Evolutionary conservation across 1,140 invertebrate species (phyloP), one percentile per base, ranked within the genome.

Genomic region (Caenorhabditis remanei): DNA sequence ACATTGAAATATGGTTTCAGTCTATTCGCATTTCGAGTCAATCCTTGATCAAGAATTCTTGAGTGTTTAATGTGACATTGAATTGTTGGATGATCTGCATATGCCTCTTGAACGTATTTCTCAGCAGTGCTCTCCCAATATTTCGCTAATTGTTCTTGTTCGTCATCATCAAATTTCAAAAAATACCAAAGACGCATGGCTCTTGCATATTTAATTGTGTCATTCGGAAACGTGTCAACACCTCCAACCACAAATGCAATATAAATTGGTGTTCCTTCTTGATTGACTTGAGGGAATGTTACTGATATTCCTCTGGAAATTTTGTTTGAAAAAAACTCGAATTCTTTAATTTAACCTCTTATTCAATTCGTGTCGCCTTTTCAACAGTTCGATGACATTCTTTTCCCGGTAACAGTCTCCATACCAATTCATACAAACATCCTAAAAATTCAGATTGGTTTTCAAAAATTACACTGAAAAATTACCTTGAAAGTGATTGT

Each of bases 51-150:
- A 21, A 92, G 88, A 41, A 90, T 92, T 53, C 91, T 85, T 16
- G 91, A 92, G 79, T 92, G 92, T 71, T 92, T 92, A n/a, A 90
- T 86, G 84, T 92, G 92, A 40, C 91, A 90, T 90, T 91, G 55
- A 65, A 92, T 82, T n/a, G 89, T 67, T 14, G 90, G 85, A 87
- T 93, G 88, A 21, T 92, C 84, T 8, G 63, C 75, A 87, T 90
- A 92, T 16, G 90, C 85, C 46, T 90, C 85, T 46, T 58, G 48
- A n/a, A 92, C 84, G 58, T 83, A 92, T 48, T 88, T 65, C 19
- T 82, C 85, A 4, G 91, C 91, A 9, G 88, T 86, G 32, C 93
- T 87, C 55, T 92, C 91, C 90, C 90, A 92, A 58, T 86, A 89
- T 9, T 86, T 89, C 6, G 91, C 85, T 46, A 92, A 85, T 83